Evolutionary conservation across 1,140 invertebrate species (phyloP).

Genomic region (Rhagoletis pomonella): DNA sequence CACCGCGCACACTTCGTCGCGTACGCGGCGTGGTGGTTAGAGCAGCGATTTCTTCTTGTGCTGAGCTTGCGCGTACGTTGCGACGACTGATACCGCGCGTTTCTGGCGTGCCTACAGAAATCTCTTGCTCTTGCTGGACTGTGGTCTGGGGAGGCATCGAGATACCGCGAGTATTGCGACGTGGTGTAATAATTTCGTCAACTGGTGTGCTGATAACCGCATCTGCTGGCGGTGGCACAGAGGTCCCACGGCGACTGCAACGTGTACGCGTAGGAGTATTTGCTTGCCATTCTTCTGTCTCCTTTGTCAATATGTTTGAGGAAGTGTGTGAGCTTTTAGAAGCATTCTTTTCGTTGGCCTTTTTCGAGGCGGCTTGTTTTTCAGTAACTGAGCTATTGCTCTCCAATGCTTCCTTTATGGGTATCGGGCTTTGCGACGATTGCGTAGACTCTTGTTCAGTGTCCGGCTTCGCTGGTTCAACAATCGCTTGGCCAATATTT

Average conservation of each 20-base stretch:
- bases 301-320: not conserved
- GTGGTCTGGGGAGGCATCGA: conserved; percentile 55
- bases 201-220: not conserved
- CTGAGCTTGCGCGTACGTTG: conserved; percentile 3
- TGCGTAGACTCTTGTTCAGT: not conserved
- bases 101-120: not conserved
- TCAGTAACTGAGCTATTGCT: not conserved
- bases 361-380: too few relatives aligned
- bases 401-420: not conserved
- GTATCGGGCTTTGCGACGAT: not conserved
- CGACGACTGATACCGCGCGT: not conserved
- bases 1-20: conserved; percentile 13
- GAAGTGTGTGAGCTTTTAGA: not conserved
- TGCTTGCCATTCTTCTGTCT: not conserved
- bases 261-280: not conserved
- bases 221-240: not conserved
- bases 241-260: conserved; percentile 33
- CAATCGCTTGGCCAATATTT: too few relatives aligned
- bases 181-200: conserved; percentile 17
- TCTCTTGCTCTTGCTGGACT: conserved; percentile 8
- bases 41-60: conserved; percentile 15
- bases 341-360: not conserved
- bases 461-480: too few relatives aligned
- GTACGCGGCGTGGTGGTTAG: conserved; percentile 57
- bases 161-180: conserved; percentile 39